These are phyloP conservation scores for Tenthredo mesomela DNA, from an alignment of 2,888 invertebrate species.

Conservation along the genomic window DNA sequence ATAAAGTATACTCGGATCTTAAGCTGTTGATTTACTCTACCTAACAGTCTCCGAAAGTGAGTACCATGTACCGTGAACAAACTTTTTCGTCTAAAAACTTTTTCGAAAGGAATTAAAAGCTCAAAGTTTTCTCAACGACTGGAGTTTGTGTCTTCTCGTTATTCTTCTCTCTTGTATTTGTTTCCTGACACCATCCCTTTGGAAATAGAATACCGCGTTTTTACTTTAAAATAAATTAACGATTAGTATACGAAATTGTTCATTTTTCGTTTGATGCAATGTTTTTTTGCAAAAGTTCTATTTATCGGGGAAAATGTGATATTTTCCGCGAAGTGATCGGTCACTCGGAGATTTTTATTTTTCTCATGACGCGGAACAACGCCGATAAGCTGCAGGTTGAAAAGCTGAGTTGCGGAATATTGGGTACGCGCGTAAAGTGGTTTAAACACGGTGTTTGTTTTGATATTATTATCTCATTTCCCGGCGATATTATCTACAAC, in stretches of 20 bases:
- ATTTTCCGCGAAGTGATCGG: background rate
- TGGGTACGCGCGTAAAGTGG: background rate
- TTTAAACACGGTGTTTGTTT: constrained; percentile 12
- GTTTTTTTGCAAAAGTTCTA: no score
- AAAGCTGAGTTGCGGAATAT: background rate
- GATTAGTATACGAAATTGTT: no score
- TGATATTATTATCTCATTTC: constrained; percentile 25
- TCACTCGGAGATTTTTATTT: background rate
- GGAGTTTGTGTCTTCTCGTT: background rate
- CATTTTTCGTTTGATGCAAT: no score
- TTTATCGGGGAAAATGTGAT: background rate
- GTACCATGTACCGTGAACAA: background rate
- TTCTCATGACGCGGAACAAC: background rate
- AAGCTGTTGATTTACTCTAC: constrained; percentile 2
- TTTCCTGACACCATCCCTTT: background rate
- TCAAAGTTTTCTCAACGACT: constrained; percentile 13
- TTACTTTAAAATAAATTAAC: no score
- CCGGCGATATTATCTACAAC: constrained; percentile 5
- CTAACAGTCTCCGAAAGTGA: background rate
- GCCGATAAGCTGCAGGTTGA: background rate
- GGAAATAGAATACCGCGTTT: background rate
- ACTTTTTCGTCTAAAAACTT: background rate
- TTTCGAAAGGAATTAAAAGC: constrained; percentile 33
- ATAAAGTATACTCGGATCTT: background rate
- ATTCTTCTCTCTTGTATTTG: background rate